Evolutionary conservation across 2,113 vertebrate species (phyloP).

Genomic region (Hemiscyllium ocellatum): DNA sequence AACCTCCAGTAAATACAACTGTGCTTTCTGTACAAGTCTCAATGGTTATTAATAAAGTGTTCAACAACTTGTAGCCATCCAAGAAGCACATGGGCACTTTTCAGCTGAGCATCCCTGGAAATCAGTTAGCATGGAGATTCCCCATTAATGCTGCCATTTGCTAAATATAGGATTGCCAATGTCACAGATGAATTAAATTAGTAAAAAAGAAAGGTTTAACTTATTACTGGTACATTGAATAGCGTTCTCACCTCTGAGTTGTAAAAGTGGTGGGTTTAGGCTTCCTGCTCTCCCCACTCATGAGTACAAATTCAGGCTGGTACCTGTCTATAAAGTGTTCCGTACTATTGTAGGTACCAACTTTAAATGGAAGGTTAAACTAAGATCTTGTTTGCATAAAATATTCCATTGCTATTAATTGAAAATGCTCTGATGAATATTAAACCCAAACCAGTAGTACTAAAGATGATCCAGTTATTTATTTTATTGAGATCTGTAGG

Average conservation of each 20-base stretch:
- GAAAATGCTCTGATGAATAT: not conserved
- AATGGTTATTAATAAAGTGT: not conserved
- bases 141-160: not conserved
- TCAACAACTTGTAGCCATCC: not conserved
- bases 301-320: not conserved
- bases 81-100: not conserved
- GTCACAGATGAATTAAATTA: not conserved
- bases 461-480: not conserved
- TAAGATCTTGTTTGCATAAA: not conserved
- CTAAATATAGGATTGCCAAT: not conserved
- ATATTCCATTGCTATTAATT: not conserved
- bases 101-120: not conserved
- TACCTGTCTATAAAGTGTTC: not conserved
- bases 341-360: not conserved
- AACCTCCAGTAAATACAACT: not conserved
- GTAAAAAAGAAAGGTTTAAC: not conserved
- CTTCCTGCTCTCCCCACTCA: not conserved
- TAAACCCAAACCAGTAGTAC: not conserved
- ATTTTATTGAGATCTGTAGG: not conserved
- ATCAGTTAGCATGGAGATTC: not conserved
- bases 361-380: not conserved
- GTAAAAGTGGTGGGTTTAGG: not conserved
- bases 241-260: not conserved
- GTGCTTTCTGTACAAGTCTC: not conserved
- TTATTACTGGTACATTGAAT: not conserved